Evolutionary conservation across 2,797 vertebrate species (phyloP), one percentile per base, ranked within the genome.

Genomic region (Phoxinus dragarum): DNA sequence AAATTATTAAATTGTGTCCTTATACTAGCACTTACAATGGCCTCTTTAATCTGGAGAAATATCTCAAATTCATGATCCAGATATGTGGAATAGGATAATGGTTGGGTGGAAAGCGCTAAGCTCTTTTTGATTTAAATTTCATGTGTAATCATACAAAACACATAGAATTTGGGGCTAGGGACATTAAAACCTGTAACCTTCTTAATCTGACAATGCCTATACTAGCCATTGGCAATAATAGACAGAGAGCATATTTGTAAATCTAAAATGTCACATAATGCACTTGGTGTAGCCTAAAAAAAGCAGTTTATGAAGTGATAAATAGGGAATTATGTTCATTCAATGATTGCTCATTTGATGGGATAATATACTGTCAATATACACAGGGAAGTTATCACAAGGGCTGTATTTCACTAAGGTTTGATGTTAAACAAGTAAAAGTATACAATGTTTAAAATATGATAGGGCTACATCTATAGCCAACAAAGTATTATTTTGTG

Each of bases 71-170:
- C 47, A 59, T 44, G 36, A 72, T 81, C n/a, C 34, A 40, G 66
- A 52, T 52, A 27, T 52, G 23, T 69, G 47, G 14, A 69, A 40
- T 54, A 54, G 21, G 34, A 52, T 40, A 23, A 81, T 81, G 79
- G 38, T 40, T 71, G 47, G 23, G 14, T 40, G 47, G 47, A 69
- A 81, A 73, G n/a, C 38, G 0, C n/a, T 78, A 44, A 78, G 56
- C 54, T 36, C 40, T 36, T 47, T 73, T n/a, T 47, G 56, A 64
- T 74, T 82, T 47, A 34, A 47, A 59, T 34, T 44, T 36, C 1
- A 74, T 82, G 69, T 72, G 69, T 72, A 73, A 61, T 44, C 69
- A 47, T 19, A 47, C 42, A 73, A 21, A 73, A 71, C 27, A 61
- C 38, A 44, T n/a, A 61, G 27, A 17, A 64, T 6, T n/a, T 17